Percentiles rank a stretch among this genome's conserved stretches.
phyloP scores from a whole-genome alignment of 2,888 invertebrate genomes.

The Coenonympha glycerion region DNA sequence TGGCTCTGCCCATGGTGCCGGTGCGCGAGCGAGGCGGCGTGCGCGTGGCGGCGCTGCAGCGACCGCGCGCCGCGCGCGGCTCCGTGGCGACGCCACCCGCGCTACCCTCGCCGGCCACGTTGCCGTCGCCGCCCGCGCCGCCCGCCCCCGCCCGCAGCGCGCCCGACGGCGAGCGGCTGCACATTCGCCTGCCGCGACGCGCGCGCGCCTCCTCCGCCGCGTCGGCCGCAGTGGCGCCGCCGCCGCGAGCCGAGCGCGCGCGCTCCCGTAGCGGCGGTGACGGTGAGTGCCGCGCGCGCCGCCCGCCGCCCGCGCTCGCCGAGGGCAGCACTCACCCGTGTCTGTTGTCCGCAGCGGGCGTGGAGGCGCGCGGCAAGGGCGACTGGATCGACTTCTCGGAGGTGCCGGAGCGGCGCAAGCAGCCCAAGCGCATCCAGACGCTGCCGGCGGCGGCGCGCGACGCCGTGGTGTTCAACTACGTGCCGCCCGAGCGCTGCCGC shows the following conservation, averaged over 20 bases:
- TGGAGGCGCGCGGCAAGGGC: conserved; percentile 44
- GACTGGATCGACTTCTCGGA: conserved; percentile 93
- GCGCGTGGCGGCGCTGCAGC: conserved; percentile 56
- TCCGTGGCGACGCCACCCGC: conserved; percentile 62
- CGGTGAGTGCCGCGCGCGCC: conserved; percentile 32
- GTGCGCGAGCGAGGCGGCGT: conserved; percentile 71
- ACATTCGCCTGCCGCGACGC: conserved; percentile 52
- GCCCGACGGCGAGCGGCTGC: conserved; percentile 56
- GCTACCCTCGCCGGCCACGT: conserved; percentile 27
- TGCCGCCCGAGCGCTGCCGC: conserved; percentile 90
- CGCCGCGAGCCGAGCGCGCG: conserved; percentile 37
- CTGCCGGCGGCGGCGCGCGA: conserved; percentile 73
- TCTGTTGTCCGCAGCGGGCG: conserved; percentile 28
- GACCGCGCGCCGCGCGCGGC: conserved; percentile 82
- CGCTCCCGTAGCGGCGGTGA: conserved; percentile 52
- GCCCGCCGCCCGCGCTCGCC: background rate
- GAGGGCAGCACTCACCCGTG: background rate
- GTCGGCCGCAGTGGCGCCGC: conserved; percentile 35
- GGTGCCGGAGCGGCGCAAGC: conserved; percentile 87
- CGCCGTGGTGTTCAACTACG: conserved; percentile 80
- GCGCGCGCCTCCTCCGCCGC: conserved; percentile 51
- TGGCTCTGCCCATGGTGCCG: conserved; percentile 87
- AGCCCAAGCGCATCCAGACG: conserved; percentile 88
- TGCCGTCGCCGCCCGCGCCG: conserved; percentile 48
- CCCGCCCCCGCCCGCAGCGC: conserved; percentile 32